Base-by-base conservation (phyloP, 1,140 invertebrate species). In the Galleria mellonella region DNA sequence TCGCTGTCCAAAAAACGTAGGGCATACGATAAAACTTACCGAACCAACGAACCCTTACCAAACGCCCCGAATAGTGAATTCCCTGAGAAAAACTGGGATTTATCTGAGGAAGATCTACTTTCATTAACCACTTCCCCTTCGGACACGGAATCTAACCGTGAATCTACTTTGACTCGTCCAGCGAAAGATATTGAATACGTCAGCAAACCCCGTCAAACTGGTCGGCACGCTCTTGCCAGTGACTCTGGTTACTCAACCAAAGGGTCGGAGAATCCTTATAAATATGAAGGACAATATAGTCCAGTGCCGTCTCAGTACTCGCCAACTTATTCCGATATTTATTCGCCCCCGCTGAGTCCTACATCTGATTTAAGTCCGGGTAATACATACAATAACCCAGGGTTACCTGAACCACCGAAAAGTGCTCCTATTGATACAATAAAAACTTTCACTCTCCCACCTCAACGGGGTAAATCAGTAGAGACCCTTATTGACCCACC, bases 1-100 rank as follows among this genome's bases (percentile, higher is more conserved):
- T 54, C 51, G 4, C 33, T 64, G 9, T 62, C 86, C 12, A 92
- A 90, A 81, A 92, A 92, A 71, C 87, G 89, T 52, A 87, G 90
- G 45, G 90, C 82, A 57, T 95, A 95, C 72, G 94, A 96, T 67
- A 91, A 90, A 66, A 90, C 91, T 47, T 96, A 96, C 83, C 86
- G 90, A 52, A 96, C 94, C 8, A 88, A 94, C 66, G 94, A 96
- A 87, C 94, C 94, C 40, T 75, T 96, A 53, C 89, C 91, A 2
- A 90, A 92, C 60, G 90, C 90, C 63, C 94, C 94, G 12, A 86
- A 92, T 50, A 87, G 90, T 52, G 92, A 94, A 47, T 95, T 95
- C 79, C 92, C 94, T 55, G 90, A 92, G 42, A 94, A 94, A 83
- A 89, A 90, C 39, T 93, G 92, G 90, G 93, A 94, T 77, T 72